phyloP scores from a whole-genome alignment of 2,888 invertebrate genomes.

The Volucella bombylans region DNA sequence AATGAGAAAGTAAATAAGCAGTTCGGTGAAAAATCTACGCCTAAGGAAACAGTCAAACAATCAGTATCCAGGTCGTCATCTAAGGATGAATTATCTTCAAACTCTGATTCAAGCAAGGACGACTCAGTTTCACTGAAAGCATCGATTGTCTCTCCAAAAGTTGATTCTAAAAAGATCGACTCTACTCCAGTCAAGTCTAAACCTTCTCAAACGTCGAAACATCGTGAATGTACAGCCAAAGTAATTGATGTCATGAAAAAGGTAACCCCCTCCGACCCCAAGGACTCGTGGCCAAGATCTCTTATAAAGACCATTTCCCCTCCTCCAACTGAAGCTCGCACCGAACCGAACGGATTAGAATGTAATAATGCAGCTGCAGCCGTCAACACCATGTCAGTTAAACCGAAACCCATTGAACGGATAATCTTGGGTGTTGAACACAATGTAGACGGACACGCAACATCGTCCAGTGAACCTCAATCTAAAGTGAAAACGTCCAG shows the following conservation, averaged over 20 bases:
- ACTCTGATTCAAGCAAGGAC: neutral
- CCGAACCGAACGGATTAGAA: slow-evolving; percentile 71
- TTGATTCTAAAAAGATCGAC: slow-evolving; percentile 8
- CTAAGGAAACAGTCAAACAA: too few relatives aligned
- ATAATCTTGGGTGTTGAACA: slow-evolving; percentile 81
- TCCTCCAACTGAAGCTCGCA: slow-evolving; percentile 50
- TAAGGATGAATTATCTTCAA: neutral
- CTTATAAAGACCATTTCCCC: slow-evolving; percentile 55
- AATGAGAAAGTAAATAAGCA: too few relatives aligned
- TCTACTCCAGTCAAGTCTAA: slow-evolving; percentile 3
- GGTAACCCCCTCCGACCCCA: slow-evolving; percentile 43
- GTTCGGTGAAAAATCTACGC: too few relatives aligned
- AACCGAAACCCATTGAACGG: slow-evolving; percentile 80
- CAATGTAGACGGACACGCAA: slow-evolving; percentile 63
- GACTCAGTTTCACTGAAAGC: neutral
- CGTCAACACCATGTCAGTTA: slow-evolving; percentile 33
- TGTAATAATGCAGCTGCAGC: slow-evolving; percentile 45
- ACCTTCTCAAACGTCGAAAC: slow-evolving; percentile 13
- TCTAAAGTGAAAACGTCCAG: slow-evolving; percentile 70
- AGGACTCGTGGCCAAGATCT: slow-evolving; percentile 44
- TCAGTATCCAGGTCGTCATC: too few relatives aligned
- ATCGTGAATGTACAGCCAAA: slow-evolving; percentile 66
- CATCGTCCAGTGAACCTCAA: slow-evolving; percentile 59
- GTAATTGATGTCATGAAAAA: slow-evolving; percentile 70
- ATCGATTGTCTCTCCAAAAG: neutral